A percentile compares a stretch with the other conserved stretches of the same genome.
Evolutionary conservation across 2,888 invertebrate species (phyloP).

Genomic region (Metopia argyrocephala): DNA sequence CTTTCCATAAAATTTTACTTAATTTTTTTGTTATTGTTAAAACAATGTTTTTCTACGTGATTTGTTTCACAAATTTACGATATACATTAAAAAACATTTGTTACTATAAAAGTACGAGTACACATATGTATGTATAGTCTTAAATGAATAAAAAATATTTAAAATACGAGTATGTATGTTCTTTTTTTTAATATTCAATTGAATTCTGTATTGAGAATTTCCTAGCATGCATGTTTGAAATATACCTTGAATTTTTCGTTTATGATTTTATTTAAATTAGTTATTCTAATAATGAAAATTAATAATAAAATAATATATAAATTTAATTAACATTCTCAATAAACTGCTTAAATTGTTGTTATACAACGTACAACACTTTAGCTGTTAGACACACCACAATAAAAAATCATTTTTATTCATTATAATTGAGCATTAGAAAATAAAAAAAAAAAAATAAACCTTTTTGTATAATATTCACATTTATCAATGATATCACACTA

Average conservation of each 20-base stretch:
- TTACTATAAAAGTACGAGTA: too few species aligned
- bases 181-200: too few species aligned
- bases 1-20: background rate
- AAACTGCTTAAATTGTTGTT: slow-evolving; percentile 34
- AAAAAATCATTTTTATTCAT: background rate
- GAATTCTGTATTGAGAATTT: too few species aligned
- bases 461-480: background rate
- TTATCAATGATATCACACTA: background rate
- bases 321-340: slow-evolving; percentile 29
- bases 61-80: background rate
- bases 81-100: background rate
- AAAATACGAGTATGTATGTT: too few species aligned
- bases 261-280: too few species aligned
- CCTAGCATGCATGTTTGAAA: too few species aligned
- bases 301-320: background rate
- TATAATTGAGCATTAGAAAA: too few species aligned
- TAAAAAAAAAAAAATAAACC: background rate
- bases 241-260: too few species aligned
- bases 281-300: background rate
- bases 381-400: background rate
- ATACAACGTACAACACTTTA: background rate
- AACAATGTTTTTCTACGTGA: background rate
- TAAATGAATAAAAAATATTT: background rate
- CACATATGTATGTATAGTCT: background rate
- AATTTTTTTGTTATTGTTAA: background rate